Percentiles rank a stretch among this genome's conserved stretches.
Evolutionary conservation across 2,888 invertebrate species (phyloP).

Genomic region (Deroplatys truncata): DNA sequence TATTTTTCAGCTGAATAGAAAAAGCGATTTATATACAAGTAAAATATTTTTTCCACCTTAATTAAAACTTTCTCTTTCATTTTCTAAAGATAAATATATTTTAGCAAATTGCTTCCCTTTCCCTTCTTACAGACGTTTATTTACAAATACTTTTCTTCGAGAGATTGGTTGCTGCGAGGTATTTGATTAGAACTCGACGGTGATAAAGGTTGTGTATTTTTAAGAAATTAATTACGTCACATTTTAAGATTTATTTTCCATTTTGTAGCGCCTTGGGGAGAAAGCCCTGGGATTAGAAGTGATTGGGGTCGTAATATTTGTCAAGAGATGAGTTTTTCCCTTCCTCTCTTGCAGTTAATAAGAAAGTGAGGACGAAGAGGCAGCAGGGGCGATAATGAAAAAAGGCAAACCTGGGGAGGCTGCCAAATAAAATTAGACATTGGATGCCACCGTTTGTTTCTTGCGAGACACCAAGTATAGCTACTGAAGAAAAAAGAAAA

Average conservation of each 20-base stretch:
- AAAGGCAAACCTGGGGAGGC: neutral
- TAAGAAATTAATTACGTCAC: constrained; percentile 21
- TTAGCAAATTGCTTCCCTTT: too few relatives aligned
- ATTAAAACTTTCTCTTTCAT: too few relatives aligned
- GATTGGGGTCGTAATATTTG: constrained; percentile 24
- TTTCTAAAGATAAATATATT: too few relatives aligned
- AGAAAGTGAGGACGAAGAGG: neutral
- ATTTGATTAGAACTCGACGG: neutral
- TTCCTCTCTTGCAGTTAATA: neutral
- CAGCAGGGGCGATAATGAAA: neutral
- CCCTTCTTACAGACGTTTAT: neutral
- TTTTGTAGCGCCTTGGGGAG: constrained; percentile 1
- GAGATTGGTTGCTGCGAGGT: neutral
- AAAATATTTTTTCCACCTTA: too few relatives aligned
- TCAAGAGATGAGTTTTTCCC: constrained; percentile 24
- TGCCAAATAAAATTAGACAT: neutral
- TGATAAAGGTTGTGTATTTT: neutral
- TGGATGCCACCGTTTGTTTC: neutral
- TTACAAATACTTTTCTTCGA: neutral
- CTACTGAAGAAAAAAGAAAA: neutral
- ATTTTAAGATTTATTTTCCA: constrained; percentile 20
- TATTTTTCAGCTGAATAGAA: too few relatives aligned
- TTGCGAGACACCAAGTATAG: neutral
- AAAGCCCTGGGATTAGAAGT: constrained; percentile 19
- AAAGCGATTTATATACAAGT: too few relatives aligned